A percentile compares a stretch with the other conserved stretches of the same genome.
Conservation (phyloP, 2,113 vertebrate species). For the Porphyrio hochstetteri region DNA sequence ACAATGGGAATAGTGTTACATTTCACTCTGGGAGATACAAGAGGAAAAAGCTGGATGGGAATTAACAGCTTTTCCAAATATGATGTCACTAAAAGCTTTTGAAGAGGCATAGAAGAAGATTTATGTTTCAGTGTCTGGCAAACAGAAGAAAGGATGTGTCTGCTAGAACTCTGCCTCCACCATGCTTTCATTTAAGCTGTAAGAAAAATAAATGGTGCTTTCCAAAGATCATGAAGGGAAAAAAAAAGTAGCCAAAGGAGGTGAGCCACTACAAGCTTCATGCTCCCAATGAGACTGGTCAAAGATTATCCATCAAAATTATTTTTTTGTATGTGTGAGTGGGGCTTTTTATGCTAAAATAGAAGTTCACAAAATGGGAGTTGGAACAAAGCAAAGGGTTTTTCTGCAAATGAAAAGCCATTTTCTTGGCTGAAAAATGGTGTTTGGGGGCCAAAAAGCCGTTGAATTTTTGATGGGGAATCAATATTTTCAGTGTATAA, state of each 20-base stretch:
- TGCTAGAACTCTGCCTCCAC: not conserved
- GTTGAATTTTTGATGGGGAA: not conserved
- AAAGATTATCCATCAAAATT: not conserved
- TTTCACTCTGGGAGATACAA: not conserved
- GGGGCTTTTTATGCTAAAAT: not conserved
- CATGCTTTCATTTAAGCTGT: not conserved
- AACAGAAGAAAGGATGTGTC: not conserved
- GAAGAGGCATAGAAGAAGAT: not conserved
- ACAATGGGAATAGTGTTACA: not conserved
- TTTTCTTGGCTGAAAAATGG: not conserved
- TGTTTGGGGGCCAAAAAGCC: not conserved
- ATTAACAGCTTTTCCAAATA: not conserved
- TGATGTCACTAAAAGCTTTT: not conserved
- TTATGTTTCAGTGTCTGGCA: not conserved
- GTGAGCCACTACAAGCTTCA: rapidly evolving
- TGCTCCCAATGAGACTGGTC: not conserved
- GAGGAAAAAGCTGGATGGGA: not conserved
- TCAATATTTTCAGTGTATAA: not conserved
- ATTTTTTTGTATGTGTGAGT: not conserved
- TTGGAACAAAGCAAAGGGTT: not conserved
- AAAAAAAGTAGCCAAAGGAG: not conserved
- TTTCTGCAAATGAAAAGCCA: not conserved
- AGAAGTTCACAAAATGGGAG: not conserved
- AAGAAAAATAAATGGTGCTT: not conserved
- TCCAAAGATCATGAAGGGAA: not conserved